Conservation (phyloP, 2,113 vertebrate species). For the Bothrops jararaca region DNA sequence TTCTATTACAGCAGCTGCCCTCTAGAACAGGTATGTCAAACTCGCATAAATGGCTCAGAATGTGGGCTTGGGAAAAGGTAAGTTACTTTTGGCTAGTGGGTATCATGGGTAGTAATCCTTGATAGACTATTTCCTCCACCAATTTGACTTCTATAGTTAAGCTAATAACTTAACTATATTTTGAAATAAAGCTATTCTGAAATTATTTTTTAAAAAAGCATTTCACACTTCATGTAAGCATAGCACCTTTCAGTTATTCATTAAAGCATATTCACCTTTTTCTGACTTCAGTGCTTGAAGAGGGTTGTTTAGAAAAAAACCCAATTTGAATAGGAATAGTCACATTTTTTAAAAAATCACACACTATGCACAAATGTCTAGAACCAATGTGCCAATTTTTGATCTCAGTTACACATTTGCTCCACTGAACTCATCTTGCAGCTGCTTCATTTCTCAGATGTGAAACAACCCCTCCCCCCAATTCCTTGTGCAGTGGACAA, state of each 20-base stretch:
- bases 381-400: background rate
- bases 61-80: background rate
- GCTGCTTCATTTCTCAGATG: constrained; percentile 1
- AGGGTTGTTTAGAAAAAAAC: background rate
- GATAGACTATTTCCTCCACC: background rate
- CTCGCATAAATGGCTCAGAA: background rate
- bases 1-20: background rate
- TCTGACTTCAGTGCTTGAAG: background rate
- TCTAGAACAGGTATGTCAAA: background rate
- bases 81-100: background rate
- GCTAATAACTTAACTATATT: background rate
- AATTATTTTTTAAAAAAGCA: background rate
- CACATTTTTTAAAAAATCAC: background rate
- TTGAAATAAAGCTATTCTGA: background rate
- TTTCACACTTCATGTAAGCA: background rate
- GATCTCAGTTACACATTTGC: background rate
- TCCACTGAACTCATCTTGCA: background rate
- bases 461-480: background rate
- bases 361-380: background rate
- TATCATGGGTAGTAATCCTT: background rate
- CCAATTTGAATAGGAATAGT: background rate
- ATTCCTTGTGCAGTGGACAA: background rate
- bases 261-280: background rate
- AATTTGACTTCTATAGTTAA: background rate
- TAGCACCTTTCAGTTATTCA: background rate